Evolutionary conservation across 2,888 invertebrate genomes (phyloP), one percentile per base, ranked within the genome.

Genomic region (Xestia c-nigrum): DNA sequence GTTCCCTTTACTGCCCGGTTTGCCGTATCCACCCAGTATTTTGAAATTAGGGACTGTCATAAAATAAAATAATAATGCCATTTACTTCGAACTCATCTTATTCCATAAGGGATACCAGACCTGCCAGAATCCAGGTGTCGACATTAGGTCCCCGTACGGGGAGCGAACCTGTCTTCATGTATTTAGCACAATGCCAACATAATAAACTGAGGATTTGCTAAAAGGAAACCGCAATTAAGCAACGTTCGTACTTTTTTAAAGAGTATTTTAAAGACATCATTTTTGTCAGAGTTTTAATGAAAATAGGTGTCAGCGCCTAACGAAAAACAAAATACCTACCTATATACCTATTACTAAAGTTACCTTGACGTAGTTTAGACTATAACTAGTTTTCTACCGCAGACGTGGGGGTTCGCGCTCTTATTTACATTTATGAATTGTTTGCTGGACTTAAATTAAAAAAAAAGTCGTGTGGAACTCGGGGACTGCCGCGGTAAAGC

Each of bases 151-250:
- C 63, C 72, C 7, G 72, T 24, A 38, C 63, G 12, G 67, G 67
- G 67, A 64, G 5, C 7, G 0, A 72, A 57, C 19, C 47, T 72
- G 38, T 50, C 43, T 57, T 24, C n/a, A 38, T 46, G 14, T 57
- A 43, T 68, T 78, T 72, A 72, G 43, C 55, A 55, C 24, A 72
- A 68, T 21, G 19, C 38, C 79, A 72, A 57, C 72, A 50, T 19
- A 47, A 63, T 68, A 78, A 65, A 57, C 72, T 38, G 31, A 40
- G 46, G 59, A 66, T 66, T 71, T 43, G 72, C 24, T 72, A 78
- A 78, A 68, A 68, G 64, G 67, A 50, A 79, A 64, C 47, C n/a
- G 43, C 52, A 52, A 71, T 66, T 78, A 59, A 50, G 24, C 46
- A 57, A n/a, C 10, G 12, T 59, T 59, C 59, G 46, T 43, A 24